These are phyloP conservation scores for Conger conger DNA, from an alignment of 2,113 vertebrate genomes.

Conservation along the genomic window DNA sequence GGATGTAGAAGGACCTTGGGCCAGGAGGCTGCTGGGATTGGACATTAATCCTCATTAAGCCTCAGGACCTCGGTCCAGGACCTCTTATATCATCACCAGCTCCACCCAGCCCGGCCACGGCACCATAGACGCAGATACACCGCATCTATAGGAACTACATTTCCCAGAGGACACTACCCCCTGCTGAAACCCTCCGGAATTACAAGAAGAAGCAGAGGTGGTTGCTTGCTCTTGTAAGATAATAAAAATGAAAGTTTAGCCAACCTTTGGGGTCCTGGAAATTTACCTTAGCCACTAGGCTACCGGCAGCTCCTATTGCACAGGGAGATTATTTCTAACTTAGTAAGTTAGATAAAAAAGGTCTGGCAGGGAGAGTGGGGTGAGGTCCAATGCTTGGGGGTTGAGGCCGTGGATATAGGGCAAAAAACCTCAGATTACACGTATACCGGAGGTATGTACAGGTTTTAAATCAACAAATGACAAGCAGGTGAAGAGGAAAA, in stretches of 20 bases:
- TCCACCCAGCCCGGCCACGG: background rate
- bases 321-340: too few relatives aligned
- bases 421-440: background rate
- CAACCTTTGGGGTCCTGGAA: too few relatives aligned
- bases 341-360: background rate
- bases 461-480: background rate
- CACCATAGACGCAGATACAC: background rate
- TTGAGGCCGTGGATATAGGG: background rate
- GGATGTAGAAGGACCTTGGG: conserved; percentile 43
- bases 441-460: background rate
- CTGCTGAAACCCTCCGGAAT: background rate
- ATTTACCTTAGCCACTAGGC: too few relatives aligned
- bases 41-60: conserved; percentile 39
- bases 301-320: too few relatives aligned
- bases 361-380: background rate
- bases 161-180: background rate
- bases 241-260: too few relatives aligned
- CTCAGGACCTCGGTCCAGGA: conserved; percentile 6
- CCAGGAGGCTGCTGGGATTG: conserved; percentile 34
- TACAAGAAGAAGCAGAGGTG: background rate
- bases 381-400: too few relatives aligned
- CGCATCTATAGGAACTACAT: background rate
- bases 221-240: background rate
- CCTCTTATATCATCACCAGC: background rate
- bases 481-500: background rate